A percentile compares a stretch with the other conserved stretches of the same genome.
Evolutionary conservation across 2,888 invertebrate genomes (phyloP).

Genomic region (Hypolimnas misippus): DNA sequence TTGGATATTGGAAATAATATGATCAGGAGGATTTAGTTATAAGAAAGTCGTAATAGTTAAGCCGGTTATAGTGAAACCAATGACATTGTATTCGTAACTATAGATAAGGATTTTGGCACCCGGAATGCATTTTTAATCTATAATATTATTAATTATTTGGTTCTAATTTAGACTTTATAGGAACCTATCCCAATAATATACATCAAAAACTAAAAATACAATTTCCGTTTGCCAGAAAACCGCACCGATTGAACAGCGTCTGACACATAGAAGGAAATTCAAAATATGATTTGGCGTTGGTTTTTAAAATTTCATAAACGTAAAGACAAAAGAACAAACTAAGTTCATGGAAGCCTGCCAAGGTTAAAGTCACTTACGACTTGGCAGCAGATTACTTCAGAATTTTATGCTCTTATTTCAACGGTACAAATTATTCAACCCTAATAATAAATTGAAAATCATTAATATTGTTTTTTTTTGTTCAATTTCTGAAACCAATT

Average conservation of each 20-base stretch:
- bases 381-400: conserved; percentile 19
- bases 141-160: too few species aligned
- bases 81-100: too few species aligned
- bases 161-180: too few species aligned
- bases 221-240: background rate
- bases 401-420: background rate
- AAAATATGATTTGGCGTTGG: conserved; percentile 25
- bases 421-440: background rate
- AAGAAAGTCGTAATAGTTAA: too few species aligned
- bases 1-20: too few species aligned
- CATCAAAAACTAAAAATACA: background rate
- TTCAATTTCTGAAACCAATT: too few species aligned
- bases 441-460: background rate
- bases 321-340: conserved; percentile 15
- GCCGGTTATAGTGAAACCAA: too few species aligned
- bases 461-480: background rate
- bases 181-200: too few species aligned
- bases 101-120: too few species aligned
- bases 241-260: background rate
- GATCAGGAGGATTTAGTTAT: too few species aligned
- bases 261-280: conserved; percentile 5
- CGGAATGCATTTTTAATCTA: too few species aligned
- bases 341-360: conserved; percentile 15
- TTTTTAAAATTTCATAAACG: conserved; percentile 6
- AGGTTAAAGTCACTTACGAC: conserved; percentile 8